Evolutionary conservation across 2,113 vertebrate genomes (phyloP), one percentile per base, ranked within the genome.

Genomic region (Osmerus eperlanus): DNA sequence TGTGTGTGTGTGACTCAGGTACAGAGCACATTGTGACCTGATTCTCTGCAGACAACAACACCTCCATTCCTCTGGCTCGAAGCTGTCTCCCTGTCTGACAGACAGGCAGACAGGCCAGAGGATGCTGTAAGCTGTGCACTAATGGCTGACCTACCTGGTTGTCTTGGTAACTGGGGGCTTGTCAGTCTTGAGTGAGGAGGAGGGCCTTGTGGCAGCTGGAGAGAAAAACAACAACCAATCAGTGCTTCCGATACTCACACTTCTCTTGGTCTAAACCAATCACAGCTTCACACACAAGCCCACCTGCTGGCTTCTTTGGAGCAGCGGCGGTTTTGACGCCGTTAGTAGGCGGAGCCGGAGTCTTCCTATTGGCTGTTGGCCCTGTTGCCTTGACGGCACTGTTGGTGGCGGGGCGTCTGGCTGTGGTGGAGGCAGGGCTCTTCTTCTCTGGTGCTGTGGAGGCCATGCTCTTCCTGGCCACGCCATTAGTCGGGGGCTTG

Each of bases 151-250:
- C 68, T 81, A 93, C 92, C 91, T 92, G 81, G 88, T 84, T 83
- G 91, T 84, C 89, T 92, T 93, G 79, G 91, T 82, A 82, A 86
- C 84, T 0, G 78, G 72, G 9, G 89, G 72, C 76, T 28, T 86
- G 66, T 85, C 83, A n/a, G 83, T 61, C 81, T 89, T 91, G 65
- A 81, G 61, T 41, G 78, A 67, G 28, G 69, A 74, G 18, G 77
- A 62, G 1, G 78, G 60, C 75, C 88, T 92, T 73, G 82, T 54
- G 59, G 85, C 66, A 36, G 86, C 74, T 1, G 84, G 64, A 7
- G 88, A 75, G 69, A 75, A 62, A 0, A 89, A 79, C 67, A 4
- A 18, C 25, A 60, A 23, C 28, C 47, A 4, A 68, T 55, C 18
- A 62, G 9, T 68, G 15, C 51, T 21, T 3, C 18, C 36, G n/a